These are phyloP conservation scores for Raja brachyura DNA, from an alignment of 2,113 vertebrate species.

Conservation along the genomic window DNA sequence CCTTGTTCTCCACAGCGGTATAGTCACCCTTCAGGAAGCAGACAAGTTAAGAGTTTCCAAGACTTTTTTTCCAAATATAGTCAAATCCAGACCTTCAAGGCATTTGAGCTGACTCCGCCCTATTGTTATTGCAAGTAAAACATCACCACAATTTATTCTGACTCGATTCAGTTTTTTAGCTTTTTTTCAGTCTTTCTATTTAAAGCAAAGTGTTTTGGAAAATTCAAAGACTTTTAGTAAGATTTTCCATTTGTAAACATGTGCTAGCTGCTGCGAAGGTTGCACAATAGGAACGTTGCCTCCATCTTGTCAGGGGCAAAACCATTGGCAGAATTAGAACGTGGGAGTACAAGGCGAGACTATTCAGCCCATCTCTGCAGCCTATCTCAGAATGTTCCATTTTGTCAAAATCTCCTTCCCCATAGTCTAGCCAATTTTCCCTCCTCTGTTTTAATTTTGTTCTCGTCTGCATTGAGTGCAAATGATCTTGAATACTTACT, in stretches of 20 bases:
- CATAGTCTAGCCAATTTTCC: background rate
- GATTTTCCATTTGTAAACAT: background rate
- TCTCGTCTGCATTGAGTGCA: no score
- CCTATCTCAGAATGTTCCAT: background rate
- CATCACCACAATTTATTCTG: background rate
- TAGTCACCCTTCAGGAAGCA: background rate
- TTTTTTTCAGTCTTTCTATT: background rate
- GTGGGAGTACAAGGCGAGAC: background rate
- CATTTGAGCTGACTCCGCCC: background rate
- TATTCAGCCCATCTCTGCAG: background rate
- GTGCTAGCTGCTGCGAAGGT: background rate
- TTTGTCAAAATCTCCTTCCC: background rate
- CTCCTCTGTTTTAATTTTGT: no score
- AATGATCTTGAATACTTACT: background rate
- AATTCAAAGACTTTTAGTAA: background rate
- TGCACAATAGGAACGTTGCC: background rate
- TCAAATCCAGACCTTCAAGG: background rate
- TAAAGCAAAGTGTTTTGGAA: background rate
- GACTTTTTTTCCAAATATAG: slow-evolving; percentile 20
- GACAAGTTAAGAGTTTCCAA: background rate
- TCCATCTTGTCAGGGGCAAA: background rate
- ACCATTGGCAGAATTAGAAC: background rate
- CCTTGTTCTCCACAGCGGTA: background rate
- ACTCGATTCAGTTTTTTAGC: background rate
- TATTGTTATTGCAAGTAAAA: background rate